Conservation (phyloP, 2,888 invertebrate species). For the Philereme transversata region DNA sequence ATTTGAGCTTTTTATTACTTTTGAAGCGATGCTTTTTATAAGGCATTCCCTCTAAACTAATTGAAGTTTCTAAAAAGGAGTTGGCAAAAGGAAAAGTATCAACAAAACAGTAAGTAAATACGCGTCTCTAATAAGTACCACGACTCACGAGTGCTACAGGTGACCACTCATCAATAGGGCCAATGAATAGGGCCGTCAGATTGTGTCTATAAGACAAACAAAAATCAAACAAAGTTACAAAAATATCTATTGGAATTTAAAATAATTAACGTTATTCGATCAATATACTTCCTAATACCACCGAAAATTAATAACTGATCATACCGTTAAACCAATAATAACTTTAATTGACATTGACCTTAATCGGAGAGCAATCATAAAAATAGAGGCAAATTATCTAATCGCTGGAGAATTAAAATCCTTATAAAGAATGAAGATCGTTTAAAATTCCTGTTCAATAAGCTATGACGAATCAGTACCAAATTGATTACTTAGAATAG, state of each 20-base stretch:
- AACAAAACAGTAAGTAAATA: no score
- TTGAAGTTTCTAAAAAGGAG: no score
- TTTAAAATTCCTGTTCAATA: constrained; percentile 51
- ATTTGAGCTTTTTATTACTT: constrained; percentile 17
- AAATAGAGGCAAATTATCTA: constrained; percentile 36
- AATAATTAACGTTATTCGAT: constrained; percentile 5
- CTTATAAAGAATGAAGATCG: constrained; percentile 46
- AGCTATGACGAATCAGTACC: constrained; percentile 47
- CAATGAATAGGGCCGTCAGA: no score
- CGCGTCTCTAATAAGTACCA: no score
- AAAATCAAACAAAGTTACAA: no score
- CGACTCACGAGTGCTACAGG: neutral
- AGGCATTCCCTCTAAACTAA: no score
- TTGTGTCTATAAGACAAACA: no score
- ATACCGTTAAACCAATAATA: constrained; percentile 29
- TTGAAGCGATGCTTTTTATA: constrained; percentile 8
- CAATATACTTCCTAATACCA: constrained; percentile 24
- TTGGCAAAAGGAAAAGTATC: no score
- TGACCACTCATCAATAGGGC: neutral
- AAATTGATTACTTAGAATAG: constrained; percentile 46
- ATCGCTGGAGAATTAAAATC: constrained; percentile 39
- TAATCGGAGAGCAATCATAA: constrained; percentile 39
- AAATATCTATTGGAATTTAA: neutral
- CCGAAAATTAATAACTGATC: no score
- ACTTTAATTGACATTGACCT: constrained; percentile 39